These are phyloP conservation scores for Nannospalax galili DNA, from an alignment of 2,113 vertebrate species.

Conservation along the genomic window DNA sequence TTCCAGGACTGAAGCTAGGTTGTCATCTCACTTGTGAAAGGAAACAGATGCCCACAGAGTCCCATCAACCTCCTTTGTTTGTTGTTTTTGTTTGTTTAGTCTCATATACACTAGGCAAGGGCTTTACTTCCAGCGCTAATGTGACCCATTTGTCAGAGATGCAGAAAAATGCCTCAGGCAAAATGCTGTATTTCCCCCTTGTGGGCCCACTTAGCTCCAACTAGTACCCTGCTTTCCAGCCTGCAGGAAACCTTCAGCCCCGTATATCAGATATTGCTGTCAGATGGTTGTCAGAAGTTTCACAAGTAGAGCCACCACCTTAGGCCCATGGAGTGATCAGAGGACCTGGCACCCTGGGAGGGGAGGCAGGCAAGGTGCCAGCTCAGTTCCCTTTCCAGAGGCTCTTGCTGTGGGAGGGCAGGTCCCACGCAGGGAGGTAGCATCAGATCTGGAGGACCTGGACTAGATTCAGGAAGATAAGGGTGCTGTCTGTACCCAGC, in stretches of 20 bases:
- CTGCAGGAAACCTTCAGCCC: neutral
- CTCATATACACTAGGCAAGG: neutral
- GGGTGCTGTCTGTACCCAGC: neutral
- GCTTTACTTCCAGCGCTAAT: neutral
- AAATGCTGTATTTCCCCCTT: neutral
- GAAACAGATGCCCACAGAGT: neutral
- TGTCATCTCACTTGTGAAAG: neutral
- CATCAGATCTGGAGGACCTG: neutral
- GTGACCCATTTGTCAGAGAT: neutral
- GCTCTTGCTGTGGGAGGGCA: constrained; percentile 42
- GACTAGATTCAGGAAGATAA: constrained; percentile 9
- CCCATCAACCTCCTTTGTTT: neutral
- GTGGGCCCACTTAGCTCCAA: neutral
- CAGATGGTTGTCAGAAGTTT: neutral
- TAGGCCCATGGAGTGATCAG: constrained; percentile 40
- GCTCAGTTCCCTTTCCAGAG: constrained; percentile 45
- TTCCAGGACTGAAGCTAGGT: neutral
- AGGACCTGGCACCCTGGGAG: neutral
- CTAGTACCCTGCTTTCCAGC: neutral
- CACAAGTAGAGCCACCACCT: neutral
- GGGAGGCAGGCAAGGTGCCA: constrained; percentile 42
- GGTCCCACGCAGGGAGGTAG: neutral
- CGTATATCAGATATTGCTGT: too few relatives aligned
- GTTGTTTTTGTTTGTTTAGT: neutral
- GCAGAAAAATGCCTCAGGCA: neutral